These are phyloP conservation scores for Empis livida DNA, from an alignment of 2,888 invertebrate genomes.

Conservation along the genomic window DNA sequence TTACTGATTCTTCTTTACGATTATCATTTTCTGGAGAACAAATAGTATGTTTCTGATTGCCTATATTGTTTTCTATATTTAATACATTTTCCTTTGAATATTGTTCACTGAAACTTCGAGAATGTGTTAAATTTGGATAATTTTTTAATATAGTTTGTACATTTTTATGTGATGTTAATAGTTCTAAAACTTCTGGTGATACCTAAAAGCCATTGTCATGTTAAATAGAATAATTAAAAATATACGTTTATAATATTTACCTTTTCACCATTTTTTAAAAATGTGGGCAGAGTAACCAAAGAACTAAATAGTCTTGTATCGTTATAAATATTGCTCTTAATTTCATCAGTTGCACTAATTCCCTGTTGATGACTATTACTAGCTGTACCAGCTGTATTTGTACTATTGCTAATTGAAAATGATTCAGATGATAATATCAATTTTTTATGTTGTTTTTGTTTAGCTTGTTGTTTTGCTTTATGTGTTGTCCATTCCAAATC, in stretches of 20 bases:
- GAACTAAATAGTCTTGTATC: conserved; percentile 49
- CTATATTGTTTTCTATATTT: background rate
- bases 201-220: conserved; percentile 32
- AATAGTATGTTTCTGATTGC: no score
- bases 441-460: conserved; percentile 46
- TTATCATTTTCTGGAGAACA: no score
- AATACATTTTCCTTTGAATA: conserved; percentile 17
- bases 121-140: conserved; percentile 59
- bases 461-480: conserved; percentile 48
- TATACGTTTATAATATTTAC: conserved; percentile 18
- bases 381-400: conserved; percentile 46
- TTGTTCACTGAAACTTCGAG: conserved; percentile 57
- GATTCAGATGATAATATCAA: conserved; percentile 56
- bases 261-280: conserved; percentile 61
- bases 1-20: no score
- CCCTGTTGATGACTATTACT: conserved; percentile 32
- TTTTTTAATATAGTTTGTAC: conserved; percentile 61
- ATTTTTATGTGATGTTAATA: conserved; percentile 53
- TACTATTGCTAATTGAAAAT: conserved; percentile 55
- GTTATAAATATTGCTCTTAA: conserved; percentile 14
- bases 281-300: conserved; percentile 76
- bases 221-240: background rate
- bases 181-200: conserved; percentile 60
- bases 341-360: conserved; percentile 8
- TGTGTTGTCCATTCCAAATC: conserved; percentile 44